Conservation (phyloP, 2,888 invertebrate species). For the Neoscelio sp. region DNA sequence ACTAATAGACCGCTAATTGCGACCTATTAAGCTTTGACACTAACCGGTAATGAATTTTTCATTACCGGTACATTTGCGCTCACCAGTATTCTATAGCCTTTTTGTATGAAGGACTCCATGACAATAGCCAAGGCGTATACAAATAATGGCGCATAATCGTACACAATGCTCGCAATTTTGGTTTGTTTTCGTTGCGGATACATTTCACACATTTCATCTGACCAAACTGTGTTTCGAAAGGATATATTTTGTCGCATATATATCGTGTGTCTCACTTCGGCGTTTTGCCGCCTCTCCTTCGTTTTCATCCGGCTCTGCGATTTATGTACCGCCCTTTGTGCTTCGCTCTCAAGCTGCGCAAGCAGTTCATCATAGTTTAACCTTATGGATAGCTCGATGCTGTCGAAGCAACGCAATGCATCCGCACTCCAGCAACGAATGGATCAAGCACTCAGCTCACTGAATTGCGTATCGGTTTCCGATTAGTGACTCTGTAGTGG, state of each 20-base stretch:
- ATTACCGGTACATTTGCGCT: conserved; percentile 1
- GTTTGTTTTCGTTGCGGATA: conserved; percentile 19
- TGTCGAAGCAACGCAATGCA: conserved; percentile 63
- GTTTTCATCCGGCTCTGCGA: conserved; percentile 54
- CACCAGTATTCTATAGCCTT: not conserved
- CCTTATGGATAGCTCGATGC: conserved; percentile 60
- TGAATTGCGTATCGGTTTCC: conserved; percentile 68
- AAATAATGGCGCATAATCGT: conserved; percentile 11
- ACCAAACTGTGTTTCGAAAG: conserved; percentile 33
- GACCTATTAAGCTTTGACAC: not conserved
- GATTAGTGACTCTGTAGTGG: conserved; percentile 67
- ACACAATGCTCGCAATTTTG: conserved; percentile 5
- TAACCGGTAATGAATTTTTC: conserved; percentile 28
- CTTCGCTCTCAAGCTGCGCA: conserved; percentile 53
- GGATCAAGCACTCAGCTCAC: conserved; percentile 58
- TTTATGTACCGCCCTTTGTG: conserved; percentile 64
- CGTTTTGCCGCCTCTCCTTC: conserved; percentile 50
- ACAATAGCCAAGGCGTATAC: not conserved
- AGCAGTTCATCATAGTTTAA: conserved; percentile 67
- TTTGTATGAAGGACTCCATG: not conserved
- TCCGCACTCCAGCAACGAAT: conserved; percentile 56
- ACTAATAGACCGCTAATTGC: conserved; percentile 16
- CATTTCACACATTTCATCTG: conserved; percentile 42
- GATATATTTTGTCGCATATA: conserved; percentile 44
- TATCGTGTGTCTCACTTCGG: conserved; percentile 39